phyloP scores from a whole-genome alignment of 2,113 vertebrate genomes.

The Hypocryptadius cinnamomeus region DNA sequence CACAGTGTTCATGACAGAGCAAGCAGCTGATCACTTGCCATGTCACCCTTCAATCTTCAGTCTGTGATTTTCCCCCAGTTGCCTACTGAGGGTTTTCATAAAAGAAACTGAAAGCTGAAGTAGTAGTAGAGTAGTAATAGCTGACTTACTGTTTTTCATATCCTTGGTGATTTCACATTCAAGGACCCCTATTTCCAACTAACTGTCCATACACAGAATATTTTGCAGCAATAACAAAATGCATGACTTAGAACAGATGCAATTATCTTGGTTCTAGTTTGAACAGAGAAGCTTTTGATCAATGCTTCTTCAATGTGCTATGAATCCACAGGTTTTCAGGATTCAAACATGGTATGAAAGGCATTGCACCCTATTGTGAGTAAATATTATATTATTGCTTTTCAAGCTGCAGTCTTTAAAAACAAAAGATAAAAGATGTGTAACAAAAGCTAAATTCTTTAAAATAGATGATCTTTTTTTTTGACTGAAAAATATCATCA shows the following conservation, averaged over 20 bases:
- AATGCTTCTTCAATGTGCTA: neutral
- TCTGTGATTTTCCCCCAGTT: neutral
- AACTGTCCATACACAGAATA: neutral
- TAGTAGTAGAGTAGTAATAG: neutral
- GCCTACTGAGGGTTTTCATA: neutral
- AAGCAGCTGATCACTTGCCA: neutral
- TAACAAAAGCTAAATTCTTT: constrained; percentile 22
- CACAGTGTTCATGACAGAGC: neutral
- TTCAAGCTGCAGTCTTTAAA: neutral
- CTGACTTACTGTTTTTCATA: neutral
- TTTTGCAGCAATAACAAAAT: neutral
- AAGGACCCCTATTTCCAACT: neutral
- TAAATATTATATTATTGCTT: constrained; percentile 11
- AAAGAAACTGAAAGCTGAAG: neutral
- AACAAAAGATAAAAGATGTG: constrained; percentile 20
- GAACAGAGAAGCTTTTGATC: constrained; percentile 29
- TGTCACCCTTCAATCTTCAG: neutral
- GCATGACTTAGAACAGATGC: neutral
- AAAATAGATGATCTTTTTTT: neutral
- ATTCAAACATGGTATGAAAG: neutral
- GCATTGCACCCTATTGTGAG: neutral
- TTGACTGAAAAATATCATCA: constrained; percentile 3
- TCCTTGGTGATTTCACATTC: neutral
- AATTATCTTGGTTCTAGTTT: neutral
- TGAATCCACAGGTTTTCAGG: neutral